Conservation (phyloP, 2,797 vertebrate species). For the Neopelma chrysocephalum region DNA sequence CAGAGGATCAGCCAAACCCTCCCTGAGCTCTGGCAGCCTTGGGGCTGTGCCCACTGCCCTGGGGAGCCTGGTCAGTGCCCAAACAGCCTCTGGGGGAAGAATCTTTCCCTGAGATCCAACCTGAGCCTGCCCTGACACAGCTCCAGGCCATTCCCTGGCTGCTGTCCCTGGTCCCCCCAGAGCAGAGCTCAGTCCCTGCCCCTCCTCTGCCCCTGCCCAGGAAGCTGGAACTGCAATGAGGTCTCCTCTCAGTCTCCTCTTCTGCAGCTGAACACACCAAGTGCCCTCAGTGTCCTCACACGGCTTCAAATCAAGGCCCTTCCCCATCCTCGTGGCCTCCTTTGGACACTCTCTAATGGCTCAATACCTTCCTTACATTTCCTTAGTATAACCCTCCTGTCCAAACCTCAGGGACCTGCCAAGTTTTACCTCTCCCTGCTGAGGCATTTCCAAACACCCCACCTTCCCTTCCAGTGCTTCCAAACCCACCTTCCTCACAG, state of each 20-base stretch:
- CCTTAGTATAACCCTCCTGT: background rate
- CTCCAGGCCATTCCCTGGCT: no score
- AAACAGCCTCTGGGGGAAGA: no score
- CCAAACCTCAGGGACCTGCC: no score
- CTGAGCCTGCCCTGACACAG: no score
- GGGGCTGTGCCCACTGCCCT: no score
- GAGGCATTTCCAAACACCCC: background rate
- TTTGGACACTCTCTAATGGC: background rate
- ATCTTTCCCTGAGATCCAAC: no score
- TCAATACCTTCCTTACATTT: background rate
- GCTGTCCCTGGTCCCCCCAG: no score
- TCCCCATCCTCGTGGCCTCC: background rate
- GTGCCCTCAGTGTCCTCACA: background rate
- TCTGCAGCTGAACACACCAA: background rate
- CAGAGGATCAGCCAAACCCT: background rate
- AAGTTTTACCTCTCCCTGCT: background rate
- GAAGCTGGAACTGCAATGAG: background rate
- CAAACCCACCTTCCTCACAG: background rate
- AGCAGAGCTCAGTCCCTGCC: background rate
- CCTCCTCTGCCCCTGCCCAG: background rate
- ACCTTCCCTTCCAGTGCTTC: background rate
- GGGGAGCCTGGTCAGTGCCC: no score
- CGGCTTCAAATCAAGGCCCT: background rate
- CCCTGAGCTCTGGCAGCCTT: no score
- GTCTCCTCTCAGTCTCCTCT: background rate